These are phyloP conservation scores for Channallabes apus DNA, from an alignment of 2,797 vertebrate species.

Conservation along the genomic window DNA sequence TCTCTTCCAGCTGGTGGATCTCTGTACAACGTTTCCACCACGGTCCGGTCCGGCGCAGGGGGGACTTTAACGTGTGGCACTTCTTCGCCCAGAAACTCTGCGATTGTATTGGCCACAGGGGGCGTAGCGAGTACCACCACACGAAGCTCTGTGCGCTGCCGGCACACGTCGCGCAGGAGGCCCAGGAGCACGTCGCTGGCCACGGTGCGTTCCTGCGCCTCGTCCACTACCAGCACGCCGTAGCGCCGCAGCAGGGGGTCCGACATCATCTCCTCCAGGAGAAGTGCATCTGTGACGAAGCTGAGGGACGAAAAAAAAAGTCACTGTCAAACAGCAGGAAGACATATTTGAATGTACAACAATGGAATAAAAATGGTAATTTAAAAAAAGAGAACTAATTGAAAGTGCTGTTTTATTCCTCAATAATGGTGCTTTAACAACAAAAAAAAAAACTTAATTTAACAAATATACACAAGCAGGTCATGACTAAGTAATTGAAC, in stretches of 20 bases:
- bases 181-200: constrained; percentile 88
- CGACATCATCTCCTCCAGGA: constrained; percentile 90
- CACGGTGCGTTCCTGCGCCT: constrained; percentile 89
- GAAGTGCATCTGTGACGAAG: constrained; percentile 86
- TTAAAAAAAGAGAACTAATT: neutral
- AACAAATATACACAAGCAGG: neutral
- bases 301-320: constrained; percentile 60
- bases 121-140: constrained; percentile 86
- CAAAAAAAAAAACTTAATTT: neutral
- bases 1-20: constrained; percentile 69
- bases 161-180: constrained; percentile 84
- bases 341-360: neutral
- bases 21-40: constrained; percentile 72
- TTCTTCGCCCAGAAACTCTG: constrained; percentile 75
- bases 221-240: constrained; percentile 85
- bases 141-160: constrained; percentile 79
- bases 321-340: neutral
- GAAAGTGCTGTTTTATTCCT: neutral
- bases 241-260: constrained; percentile 84
- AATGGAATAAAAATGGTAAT: neutral
- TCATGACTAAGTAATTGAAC: neutral
- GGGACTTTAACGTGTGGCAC: constrained; percentile 75
- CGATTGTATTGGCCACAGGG: constrained; percentile 72
- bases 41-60: constrained; percentile 18
- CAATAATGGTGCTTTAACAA: neutral